A percentile compares a stretch with the other conserved stretches of the same genome.
Conservation (phyloP, 2,113 vertebrate species). For the Jacana jacana region DNA sequence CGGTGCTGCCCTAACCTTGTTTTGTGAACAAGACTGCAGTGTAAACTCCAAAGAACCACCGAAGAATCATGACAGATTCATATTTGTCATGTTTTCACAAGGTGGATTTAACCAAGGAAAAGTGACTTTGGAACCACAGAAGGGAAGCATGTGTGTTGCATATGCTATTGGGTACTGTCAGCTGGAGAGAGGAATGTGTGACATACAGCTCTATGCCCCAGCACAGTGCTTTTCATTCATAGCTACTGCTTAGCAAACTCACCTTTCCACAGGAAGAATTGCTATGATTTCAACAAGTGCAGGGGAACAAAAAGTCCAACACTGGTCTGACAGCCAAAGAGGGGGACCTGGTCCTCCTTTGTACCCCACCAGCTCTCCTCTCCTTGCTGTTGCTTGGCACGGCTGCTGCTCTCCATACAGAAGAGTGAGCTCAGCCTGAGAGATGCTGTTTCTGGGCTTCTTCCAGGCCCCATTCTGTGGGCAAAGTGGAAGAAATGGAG, state of each 20-base stretch:
- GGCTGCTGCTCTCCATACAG: not conserved
- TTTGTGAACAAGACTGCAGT: not conserved
- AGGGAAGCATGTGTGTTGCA: not conserved
- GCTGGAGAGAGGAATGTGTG: not conserved
- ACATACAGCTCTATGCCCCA: not conserved
- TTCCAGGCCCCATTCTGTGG: not conserved
- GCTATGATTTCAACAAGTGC: not conserved
- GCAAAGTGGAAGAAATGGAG: not conserved
- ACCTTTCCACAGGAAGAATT: not conserved
- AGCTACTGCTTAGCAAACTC: not conserved
- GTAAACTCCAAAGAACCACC: not conserved
- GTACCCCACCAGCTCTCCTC: fast-evolving
- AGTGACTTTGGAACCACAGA: not conserved
- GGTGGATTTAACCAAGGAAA: not conserved
- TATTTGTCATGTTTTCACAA: not conserved
- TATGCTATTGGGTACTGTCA: not conserved
- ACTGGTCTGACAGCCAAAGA: not conserved
- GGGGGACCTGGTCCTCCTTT: not conserved
- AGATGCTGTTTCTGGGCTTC: not conserved
- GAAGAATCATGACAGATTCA: not conserved
- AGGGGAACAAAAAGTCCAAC: not conserved
- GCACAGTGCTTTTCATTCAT: not conserved
- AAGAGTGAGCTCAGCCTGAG: not conserved
- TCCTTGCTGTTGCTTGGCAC: not conserved
- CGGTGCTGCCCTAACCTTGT: not conserved